These are phyloP conservation scores for Zaprionus inermis DNA, from an alignment of 1,140 invertebrate species.

Conservation along the genomic window DNA sequence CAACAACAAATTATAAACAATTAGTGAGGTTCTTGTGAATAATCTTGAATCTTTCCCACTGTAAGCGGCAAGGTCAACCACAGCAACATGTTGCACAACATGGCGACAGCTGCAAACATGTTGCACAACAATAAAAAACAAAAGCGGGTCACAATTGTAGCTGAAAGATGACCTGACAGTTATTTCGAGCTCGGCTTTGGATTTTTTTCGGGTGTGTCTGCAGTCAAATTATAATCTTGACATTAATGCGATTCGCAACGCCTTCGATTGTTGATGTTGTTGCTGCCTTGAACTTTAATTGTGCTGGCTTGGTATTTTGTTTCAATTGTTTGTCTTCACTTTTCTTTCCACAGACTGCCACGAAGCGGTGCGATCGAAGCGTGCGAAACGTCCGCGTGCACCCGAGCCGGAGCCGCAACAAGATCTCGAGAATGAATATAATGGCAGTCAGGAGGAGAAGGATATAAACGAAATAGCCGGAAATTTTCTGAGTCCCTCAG, in stretches of 20 bases:
- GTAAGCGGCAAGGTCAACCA: constrained; percentile 60
- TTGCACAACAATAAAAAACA: constrained; percentile 40
- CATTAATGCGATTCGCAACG: constrained; percentile 57
- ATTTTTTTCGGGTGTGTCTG: constrained; percentile 12
- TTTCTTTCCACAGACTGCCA: constrained; percentile 85
- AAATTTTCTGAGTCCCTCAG: constrained; percentile 92
- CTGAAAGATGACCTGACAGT: constrained; percentile 57
- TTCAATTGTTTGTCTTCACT: constrained; percentile 17
- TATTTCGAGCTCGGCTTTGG: constrained; percentile 29
- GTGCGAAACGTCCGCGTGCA: constrained; percentile 87
- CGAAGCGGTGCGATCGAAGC: constrained; percentile 84
- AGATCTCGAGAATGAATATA: constrained; percentile 88
- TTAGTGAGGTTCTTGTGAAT: constrained; percentile 53
- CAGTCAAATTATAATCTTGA: constrained; percentile 50
- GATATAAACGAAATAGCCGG: constrained; percentile 88
- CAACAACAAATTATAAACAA: constrained; percentile 54
- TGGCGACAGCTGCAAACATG: constrained; percentile 25
- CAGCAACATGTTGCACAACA: constrained; percentile 32
- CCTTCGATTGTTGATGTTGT: constrained; percentile 15
- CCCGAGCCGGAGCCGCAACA: constrained; percentile 88
- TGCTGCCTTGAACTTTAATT: constrained; percentile 71
- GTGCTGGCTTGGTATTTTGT: constrained; percentile 48
- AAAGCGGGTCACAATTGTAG: constrained; percentile 58
- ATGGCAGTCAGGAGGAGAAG: constrained; percentile 83
- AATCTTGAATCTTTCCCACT: constrained; percentile 56